Evolutionary conservation across 2,113 vertebrate species (phyloP), one percentile per base, ranked within the genome.

Genomic region (Syngnathus scovelli): DNA sequence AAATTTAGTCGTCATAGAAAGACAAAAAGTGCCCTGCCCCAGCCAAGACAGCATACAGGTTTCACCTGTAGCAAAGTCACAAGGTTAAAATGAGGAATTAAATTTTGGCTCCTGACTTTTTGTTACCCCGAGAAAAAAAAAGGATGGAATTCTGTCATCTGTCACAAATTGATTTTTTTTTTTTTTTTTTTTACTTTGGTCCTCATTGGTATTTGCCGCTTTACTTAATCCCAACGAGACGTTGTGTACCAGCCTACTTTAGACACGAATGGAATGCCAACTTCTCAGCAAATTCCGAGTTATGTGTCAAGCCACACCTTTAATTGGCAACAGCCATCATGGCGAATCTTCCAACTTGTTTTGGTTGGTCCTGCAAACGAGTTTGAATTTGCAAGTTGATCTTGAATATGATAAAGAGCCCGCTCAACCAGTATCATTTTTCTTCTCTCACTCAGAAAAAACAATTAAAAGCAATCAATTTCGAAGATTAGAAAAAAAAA

Each of bases 221-320:
- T 27, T 23, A 12, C 39, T 58, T 63, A 38, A 37, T 62, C 58
- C 16, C 55, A 36, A 27, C 10, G 10, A 10, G 5, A 10, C n/a
- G 69, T 74, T 70, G 37, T 71, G 59, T 43, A 69, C 66, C 55
- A 5, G 19, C 6, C 61, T 37, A 38, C 55, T 12, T 27, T 27
- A 58, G 61, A 64, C 46, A 33, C 37, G 36, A 2, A 4, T 39
- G 71, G 81, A 74, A 69, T 67, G 70, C 69, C 33, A 78, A 64
- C 66, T 59, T 19, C 37, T 43, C 60, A 4, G 54, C 63, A 62
- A 69, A 72, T 70, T 56, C 9, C 0, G 19, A 16, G 1, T 6
- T 7, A 16, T 44, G 58, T 60, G 36, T 33, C 41, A n/a, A 59
- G 59, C 64, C 21, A 43, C 69, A 68, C 9, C 70, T 62, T 46